A percentile compares a stretch with the other conserved stretches of the same genome.
phyloP scores from a whole-genome alignment of 2,113 vertebrate species.

The Nerophis ophidion region DNA sequence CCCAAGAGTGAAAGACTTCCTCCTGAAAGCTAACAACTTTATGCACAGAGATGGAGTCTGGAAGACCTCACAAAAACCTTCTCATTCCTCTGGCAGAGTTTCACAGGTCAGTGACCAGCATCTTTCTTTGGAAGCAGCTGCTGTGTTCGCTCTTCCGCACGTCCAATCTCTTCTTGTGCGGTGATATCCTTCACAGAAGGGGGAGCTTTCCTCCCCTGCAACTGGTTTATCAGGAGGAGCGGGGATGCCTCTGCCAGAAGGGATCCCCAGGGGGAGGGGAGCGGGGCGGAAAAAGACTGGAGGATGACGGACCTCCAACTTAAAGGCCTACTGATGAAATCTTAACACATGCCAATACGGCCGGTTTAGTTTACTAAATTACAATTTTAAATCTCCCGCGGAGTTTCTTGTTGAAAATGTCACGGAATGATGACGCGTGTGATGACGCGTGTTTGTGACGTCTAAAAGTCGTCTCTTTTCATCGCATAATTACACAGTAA shows the following conservation, averaged over 20 bases:
- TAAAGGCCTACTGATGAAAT: no score
- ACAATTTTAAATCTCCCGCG: no score
- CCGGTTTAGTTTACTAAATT: no score
- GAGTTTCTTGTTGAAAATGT: no score
- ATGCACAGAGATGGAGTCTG: conserved; percentile 1
- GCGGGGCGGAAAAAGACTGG: neutral
- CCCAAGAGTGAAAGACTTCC: neutral
- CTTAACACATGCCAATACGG: no score
- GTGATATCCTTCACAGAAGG: conserved; percentile 10
- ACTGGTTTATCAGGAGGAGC: conserved; percentile 37
- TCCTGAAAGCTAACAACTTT: conserved; percentile 7
- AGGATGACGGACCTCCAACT: conserved; percentile 15
- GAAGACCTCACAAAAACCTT: neutral
- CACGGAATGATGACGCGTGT: no score
- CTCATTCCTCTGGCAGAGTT: conserved; percentile 29
- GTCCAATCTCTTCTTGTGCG: conserved; percentile 19
- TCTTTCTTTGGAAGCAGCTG: conserved; percentile 32
- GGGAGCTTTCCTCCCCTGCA: conserved; percentile 23
- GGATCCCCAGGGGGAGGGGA: conserved; percentile 14
- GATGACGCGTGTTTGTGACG: no score
- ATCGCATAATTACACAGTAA: no score
- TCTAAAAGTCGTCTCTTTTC: no score
- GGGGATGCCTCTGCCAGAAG: conserved; percentile 15
- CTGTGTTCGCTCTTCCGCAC: conserved; percentile 28
- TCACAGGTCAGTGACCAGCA: conserved; percentile 17